Percentiles rank a stretch among this genome's conserved stretches.
These are phyloP conservation scores for Conus betulinus DNA, from an alignment of 1,140 invertebrate species.

Conservation along the genomic window DNA sequence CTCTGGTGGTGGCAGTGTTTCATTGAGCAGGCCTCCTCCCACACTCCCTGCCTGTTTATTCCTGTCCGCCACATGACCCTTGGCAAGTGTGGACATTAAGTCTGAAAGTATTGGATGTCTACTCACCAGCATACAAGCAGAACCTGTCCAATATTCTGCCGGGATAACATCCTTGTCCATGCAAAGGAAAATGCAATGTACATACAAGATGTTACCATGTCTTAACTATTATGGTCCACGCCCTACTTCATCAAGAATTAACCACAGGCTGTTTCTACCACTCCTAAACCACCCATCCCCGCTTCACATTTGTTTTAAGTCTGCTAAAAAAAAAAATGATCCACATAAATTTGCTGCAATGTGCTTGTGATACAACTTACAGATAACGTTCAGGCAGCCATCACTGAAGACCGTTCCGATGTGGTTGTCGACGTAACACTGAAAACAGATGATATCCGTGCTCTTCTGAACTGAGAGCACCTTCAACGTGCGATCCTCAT, in stretches of 20 bases:
- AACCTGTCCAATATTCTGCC: too few relatives aligned
- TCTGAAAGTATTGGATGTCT: too few relatives aligned
- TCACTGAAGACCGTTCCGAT: conserved; percentile 24
- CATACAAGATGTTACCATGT: neutral
- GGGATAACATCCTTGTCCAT: too few relatives aligned
- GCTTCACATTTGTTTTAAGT: neutral
- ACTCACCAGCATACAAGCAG: too few relatives aligned
- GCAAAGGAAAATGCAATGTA: too few relatives aligned
- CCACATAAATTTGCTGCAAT: neutral
- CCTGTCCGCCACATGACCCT: too few relatives aligned
- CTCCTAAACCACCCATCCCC: neutral
- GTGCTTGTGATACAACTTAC: conserved; percentile 12
- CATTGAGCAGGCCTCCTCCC: too few relatives aligned
- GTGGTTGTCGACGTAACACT: conserved; percentile 34
- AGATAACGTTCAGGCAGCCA: conserved; percentile 43
- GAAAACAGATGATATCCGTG: conserved; percentile 39
- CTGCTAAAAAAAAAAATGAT: neutral
- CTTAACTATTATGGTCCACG: neutral
- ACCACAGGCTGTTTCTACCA: neutral
- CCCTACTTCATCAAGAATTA: neutral
- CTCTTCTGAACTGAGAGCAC: conserved; percentile 26
- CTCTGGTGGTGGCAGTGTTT: too few relatives aligned
- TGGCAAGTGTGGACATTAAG: too few relatives aligned
- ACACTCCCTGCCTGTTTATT: too few relatives aligned
- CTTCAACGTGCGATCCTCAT: neutral